These are phyloP conservation scores for Callyntrura sp. DNA, from an alignment of 2,888 invertebrate genomes.

Conservation along the genomic window DNA sequence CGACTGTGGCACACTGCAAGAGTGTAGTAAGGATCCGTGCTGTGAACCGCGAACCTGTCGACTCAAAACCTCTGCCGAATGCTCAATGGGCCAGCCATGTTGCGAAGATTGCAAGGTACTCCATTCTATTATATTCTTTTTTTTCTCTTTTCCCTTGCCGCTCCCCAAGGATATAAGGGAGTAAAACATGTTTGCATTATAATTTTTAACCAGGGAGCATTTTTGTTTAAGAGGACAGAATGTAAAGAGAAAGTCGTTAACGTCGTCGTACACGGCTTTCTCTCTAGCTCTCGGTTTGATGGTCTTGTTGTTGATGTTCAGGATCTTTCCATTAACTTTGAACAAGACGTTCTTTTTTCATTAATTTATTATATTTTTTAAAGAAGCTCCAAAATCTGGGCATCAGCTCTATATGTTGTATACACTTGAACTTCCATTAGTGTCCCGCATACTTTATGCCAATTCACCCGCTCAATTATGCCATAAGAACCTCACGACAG, in stretches of 20 bases:
- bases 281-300: too few relatives aligned
- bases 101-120: conserved; percentile 95
- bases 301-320: too few relatives aligned
- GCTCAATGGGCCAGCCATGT: conserved; percentile 94
- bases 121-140: conserved; percentile 27
- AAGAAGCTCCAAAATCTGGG: neutral
- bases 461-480: conserved; percentile 69
- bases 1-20: conserved; percentile 97
- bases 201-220: conserved; percentile 6
- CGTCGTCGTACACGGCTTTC: too few relatives aligned
- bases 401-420: conserved; percentile 16
- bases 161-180: neutral
- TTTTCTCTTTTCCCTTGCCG: conserved; percentile 1
- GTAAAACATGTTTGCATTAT: conserved; percentile 19
- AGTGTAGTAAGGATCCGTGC: conserved; percentile 96
- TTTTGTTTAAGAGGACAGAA: neutral
- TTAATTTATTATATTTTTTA: neutral
- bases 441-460: conserved; percentile 10
- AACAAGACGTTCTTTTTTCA: neutral
- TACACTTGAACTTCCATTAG: conserved; percentile 68
- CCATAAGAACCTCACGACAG: conserved; percentile 48
- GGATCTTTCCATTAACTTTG: too few relatives aligned
- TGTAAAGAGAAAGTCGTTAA: too few relatives aligned
- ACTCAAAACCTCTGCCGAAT: conserved; percentile 96
- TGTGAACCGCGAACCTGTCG: conserved; percentile 88